These are phyloP conservation scores for Epinephelus fuscoguttatus DNA, from an alignment of 2,113 vertebrate genomes.

Conservation along the genomic window DNA sequence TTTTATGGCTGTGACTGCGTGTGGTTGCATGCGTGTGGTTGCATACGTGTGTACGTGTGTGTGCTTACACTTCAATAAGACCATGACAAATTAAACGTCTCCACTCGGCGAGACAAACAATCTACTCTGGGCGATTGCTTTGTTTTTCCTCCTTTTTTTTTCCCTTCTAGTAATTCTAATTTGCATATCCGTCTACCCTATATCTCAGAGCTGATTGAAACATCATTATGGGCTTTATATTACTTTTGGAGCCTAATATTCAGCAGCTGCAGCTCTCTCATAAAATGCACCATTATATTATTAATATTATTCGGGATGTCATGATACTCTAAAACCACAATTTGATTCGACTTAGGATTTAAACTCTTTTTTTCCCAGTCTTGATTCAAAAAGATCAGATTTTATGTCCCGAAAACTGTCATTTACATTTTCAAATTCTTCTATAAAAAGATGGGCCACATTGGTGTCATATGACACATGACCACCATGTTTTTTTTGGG, in stretches of 20 bases:
- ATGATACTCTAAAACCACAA: not conserved
- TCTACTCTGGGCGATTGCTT: constrained; percentile 23
- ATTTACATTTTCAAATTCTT: too few relatives aligned
- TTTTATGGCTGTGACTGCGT: constrained; percentile 1
- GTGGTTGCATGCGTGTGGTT: too few relatives aligned
- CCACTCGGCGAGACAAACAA: constrained; percentile 34
- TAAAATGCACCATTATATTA: not conserved
- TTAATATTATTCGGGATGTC: not conserved
- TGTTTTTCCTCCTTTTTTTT: not conserved
- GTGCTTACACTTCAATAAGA: constrained; percentile 13
- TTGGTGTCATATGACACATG: too few relatives aligned
- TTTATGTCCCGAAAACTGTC: too few relatives aligned
- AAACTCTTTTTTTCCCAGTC: too few relatives aligned
- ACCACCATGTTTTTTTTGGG: too few relatives aligned
- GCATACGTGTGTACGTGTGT: not conserved
- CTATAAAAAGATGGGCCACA: too few relatives aligned
- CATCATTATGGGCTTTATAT: constrained; percentile 12
- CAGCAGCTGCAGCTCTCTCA: constrained; percentile 15
- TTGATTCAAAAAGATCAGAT: too few relatives aligned
- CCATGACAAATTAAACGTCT: constrained; percentile 48
- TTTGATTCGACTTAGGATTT: too few relatives aligned
- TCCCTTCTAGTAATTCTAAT: not conserved
- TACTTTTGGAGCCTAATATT: constrained; percentile 14
- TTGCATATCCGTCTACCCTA: constrained; percentile 5
- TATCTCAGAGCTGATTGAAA: constrained; percentile 22